A percentile compares a stretch with the other conserved stretches of the same genome.
These are phyloP conservation scores for Chlorodrepanis virens DNA, from an alignment of 2,113 vertebrate genomes.

Conservation along the genomic window DNA sequence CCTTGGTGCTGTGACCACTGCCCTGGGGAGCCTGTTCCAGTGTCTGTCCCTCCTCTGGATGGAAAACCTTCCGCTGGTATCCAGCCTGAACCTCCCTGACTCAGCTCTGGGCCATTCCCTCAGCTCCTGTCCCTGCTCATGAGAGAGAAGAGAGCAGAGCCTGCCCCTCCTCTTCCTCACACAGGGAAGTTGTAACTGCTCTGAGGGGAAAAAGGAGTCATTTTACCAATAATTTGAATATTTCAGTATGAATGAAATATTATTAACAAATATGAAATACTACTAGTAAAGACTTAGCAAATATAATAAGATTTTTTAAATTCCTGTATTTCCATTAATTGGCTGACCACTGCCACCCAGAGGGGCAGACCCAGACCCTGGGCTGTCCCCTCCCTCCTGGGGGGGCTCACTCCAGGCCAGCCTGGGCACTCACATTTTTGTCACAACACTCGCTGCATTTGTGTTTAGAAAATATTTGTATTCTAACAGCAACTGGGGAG, in stretches of 20 bases:
- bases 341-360: background rate
- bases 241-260: background rate
- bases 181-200: background rate
- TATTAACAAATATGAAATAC: no score
- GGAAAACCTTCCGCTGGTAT: background rate
- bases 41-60: background rate
- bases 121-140: background rate
- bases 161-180: background rate
- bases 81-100: background rate
- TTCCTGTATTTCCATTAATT: background rate
- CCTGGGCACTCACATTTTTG: background rate
- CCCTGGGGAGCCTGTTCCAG: background rate
- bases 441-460: background rate
- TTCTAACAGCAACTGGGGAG: background rate
- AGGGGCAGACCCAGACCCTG: background rate
- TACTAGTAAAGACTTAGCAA: background rate
- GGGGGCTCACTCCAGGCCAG: background rate
- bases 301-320: background rate
- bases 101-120: no score
- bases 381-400: background rate
- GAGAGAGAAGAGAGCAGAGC: background rate
- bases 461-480: background rate
- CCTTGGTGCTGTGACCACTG: no score
- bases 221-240: background rate
- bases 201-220: background rate